phyloP scores from a whole-genome alignment of 2,113 vertebrate genomes.

The Dendropsophus ebraccatus region DNA sequence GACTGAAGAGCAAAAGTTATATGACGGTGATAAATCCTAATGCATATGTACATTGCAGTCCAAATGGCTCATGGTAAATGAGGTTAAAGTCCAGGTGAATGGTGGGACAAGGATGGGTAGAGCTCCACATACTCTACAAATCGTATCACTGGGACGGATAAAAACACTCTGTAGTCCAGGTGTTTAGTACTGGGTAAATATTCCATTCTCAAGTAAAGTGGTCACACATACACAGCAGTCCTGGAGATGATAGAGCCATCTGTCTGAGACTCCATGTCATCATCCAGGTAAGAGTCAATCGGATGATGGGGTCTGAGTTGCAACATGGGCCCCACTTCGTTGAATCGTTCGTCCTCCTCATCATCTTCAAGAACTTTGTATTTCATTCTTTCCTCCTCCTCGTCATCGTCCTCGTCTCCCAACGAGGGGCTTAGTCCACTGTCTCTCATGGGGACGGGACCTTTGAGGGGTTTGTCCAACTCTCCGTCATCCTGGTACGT shows the following conservation, averaged over 20 bases:
- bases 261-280: constrained; percentile 90
- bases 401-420: constrained; percentile 61
- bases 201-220: background rate
- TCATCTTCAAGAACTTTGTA: constrained; percentile 77
- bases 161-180: constrained; percentile 39
- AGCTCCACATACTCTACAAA: constrained; percentile 38
- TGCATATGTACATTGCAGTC: constrained; percentile 12
- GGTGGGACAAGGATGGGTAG: background rate
- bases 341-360: constrained; percentile 74
- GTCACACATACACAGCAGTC: constrained; percentile 87
- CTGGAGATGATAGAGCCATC: constrained; percentile 90
- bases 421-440: constrained; percentile 55
- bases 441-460: constrained; percentile 57
- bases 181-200: background rate
- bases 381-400: constrained; percentile 69
- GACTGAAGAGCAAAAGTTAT: constrained; percentile 1
- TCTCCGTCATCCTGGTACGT: constrained; percentile 69
- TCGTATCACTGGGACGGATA: background rate
- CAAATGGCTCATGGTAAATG: constrained; percentile 21
- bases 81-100: constrained; percentile 35
- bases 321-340: constrained; percentile 71
- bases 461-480: constrained; percentile 58
- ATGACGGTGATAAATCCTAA: constrained; percentile 2
- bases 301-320: constrained; percentile 65
- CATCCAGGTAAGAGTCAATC: constrained; percentile 75